Conservation (phyloP, 2,113 vertebrate genomes). For the Trogon surrucura region DNA sequence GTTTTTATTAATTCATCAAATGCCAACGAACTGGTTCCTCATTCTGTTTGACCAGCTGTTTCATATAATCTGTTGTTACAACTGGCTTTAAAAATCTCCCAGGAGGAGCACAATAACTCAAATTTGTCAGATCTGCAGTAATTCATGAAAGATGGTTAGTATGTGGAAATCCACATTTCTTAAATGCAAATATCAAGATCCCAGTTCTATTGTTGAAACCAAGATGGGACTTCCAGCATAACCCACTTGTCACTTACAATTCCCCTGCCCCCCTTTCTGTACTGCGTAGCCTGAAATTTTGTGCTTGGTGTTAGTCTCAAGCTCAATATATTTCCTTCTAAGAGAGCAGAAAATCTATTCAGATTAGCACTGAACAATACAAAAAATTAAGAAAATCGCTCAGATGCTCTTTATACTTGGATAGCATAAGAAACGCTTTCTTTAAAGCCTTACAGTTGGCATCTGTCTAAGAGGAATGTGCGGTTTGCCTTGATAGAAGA, state of each 20-base stretch:
- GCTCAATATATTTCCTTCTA: neutral
- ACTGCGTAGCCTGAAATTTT: neutral
- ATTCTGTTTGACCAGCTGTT: conserved; percentile 69
- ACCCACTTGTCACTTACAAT: conserved; percentile 3
- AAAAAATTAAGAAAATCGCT: neutral
- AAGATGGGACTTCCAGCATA: neutral
- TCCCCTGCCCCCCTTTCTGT: neutral
- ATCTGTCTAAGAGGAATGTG: neutral
- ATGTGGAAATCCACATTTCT: conserved; percentile 56
- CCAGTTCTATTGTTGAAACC: conserved; percentile 23
- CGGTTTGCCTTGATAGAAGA: conserved; percentile 29
- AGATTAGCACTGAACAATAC: neutral
- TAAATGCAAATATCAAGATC: conserved; percentile 1
- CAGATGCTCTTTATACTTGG: neutral
- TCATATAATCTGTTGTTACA: conserved; percentile 63
- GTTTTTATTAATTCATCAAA: conserved; percentile 64
- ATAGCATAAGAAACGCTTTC: neutral
- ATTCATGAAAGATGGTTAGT: conserved; percentile 39
- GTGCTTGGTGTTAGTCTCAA: neutral
- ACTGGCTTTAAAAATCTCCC: conserved; percentile 56
- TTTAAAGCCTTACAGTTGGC: conserved; percentile 21
- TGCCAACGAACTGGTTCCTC: conserved; percentile 61
- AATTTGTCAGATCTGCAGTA: conserved; percentile 45
- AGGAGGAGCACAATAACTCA: conserved; percentile 41
- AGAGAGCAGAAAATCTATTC: neutral